Base-by-base conservation (phyloP, 2,888 invertebrate species). In the Hecatera dysodea region DNA sequence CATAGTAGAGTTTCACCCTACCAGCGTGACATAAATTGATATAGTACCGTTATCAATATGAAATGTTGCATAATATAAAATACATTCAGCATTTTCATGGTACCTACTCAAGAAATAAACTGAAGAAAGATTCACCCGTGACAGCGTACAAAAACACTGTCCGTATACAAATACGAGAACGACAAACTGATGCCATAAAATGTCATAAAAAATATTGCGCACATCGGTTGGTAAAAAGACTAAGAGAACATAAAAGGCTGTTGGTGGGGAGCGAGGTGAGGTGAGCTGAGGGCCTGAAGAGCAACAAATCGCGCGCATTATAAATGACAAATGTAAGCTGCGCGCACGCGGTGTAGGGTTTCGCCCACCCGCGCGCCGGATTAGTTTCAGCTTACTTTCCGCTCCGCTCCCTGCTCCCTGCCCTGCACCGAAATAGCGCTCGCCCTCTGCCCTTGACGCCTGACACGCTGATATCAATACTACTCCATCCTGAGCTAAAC, bases 271-370 rank as follows among this genome's bases (percentile, higher is more conserved):
- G 78, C 74, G 88, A 39, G 6, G 48, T 29, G 72, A 56, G 36
- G 60, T 27, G 74, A 91, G 90, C 90, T 92, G 93, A 93, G 92
- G 61, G 91, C 89, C 90, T 91, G 93, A 93, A 92, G 92, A 93
- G 92, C 95, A 95, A 95, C 95, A 96, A 96, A 96, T 96, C 95
- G 95, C 95, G 92, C 92, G 95, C 94, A 95, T 96, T 95, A 95
- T 94, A 94, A 94, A 95, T 95, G 96, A 96, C 96, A 96, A 96
- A 96, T 95, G 95, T 95, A 93, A 94, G 93, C 91, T 89, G 92
- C 89, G 92, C 93, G 93, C 89, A 87, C 90, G 91, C 92, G 93
- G 95, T 95, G 95, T 95, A 90, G 90, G 90, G 91, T 95, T 93
- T 93, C 95, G 95, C 90, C 95, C 95, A 95, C 96, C 95, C 95